Evolutionary conservation across 2,797 vertebrate species (phyloP).

Genomic region (Borostomias antarcticus): DNA sequence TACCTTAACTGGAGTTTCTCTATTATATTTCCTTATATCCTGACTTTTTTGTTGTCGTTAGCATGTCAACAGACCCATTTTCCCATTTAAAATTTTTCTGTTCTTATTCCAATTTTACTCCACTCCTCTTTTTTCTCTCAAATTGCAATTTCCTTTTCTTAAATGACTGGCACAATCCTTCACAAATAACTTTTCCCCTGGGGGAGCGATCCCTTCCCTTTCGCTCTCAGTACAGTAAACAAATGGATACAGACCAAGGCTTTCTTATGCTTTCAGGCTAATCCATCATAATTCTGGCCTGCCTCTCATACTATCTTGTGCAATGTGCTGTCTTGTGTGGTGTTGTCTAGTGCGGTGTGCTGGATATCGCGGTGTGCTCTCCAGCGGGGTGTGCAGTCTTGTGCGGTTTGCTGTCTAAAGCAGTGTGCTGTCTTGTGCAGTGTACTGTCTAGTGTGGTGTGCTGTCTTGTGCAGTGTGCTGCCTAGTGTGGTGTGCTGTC

Average conservation of each 20-base stretch:
- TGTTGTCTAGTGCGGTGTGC: too few relatives aligned
- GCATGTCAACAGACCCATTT: constrained; percentile 29
- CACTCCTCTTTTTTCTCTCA: constrained; percentile 33
- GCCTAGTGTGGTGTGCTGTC: constrained; percentile 39
- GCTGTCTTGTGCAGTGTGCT: too few relatives aligned
- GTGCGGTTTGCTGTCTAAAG: constrained; percentile 34
- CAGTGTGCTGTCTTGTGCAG: too few relatives aligned
- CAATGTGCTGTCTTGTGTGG: constrained; percentile 37
- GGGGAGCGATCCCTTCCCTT: constrained; percentile 54
- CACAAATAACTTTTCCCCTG: constrained; percentile 69
- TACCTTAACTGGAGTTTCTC: constrained; percentile 10
- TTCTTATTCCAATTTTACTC: constrained; percentile 55
- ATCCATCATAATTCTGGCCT: constrained; percentile 59
- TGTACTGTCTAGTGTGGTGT: constrained; percentile 34
- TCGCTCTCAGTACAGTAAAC: constrained; percentile 48
- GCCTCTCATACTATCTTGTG: too few relatives aligned
- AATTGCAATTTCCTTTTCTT: constrained; percentile 66
- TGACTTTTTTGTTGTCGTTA: constrained; percentile 37
- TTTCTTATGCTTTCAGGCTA: constrained; percentile 51
- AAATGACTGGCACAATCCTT: constrained; percentile 71
- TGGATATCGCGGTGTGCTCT: too few relatives aligned
- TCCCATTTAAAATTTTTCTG: constrained; percentile 35
- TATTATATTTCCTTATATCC: constrained; percentile 23
- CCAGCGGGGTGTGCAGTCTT: too few relatives aligned
- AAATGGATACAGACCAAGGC: constrained; percentile 45